These are phyloP conservation scores for Alloplasta piceator DNA, from an alignment of 2,888 invertebrate species.

Conservation along the genomic window DNA sequence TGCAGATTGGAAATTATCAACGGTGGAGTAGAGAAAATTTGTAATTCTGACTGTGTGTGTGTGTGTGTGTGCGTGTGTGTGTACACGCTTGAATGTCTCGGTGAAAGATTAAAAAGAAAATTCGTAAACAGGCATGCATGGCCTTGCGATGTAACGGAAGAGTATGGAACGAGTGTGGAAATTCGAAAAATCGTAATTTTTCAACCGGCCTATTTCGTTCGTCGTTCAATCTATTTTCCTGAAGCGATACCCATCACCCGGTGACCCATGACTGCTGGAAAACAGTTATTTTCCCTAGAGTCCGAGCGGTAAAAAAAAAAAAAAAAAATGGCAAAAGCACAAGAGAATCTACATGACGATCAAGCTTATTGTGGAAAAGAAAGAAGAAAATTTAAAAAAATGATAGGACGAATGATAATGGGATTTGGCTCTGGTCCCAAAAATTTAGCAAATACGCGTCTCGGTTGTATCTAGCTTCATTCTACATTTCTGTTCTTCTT, in stretches of 20 bases:
- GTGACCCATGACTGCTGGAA: constrained; percentile 13
- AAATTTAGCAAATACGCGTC: constrained; percentile 1
- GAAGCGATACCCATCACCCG: constrained; percentile 16
- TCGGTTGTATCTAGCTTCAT: constrained; percentile 28
- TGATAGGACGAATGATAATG: constrained; percentile 45
- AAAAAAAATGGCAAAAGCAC: constrained; percentile 50
- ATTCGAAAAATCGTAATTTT: constrained; percentile 9
- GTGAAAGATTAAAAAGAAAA: too few species aligned
- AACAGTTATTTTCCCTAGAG: constrained; percentile 9
- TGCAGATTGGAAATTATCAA: constrained; percentile 42
- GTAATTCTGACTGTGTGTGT: constrained; percentile 30
- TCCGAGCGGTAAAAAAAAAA: constrained; percentile 21
- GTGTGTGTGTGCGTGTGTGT: too few species aligned
- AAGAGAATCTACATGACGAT: constrained; percentile 60
- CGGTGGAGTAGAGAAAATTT: constrained; percentile 16
- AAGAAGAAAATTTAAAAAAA: constrained; percentile 31
- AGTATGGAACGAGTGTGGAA: constrained; percentile 21
- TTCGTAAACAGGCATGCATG: constrained; percentile 41
- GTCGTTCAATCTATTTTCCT: constrained; percentile 4
- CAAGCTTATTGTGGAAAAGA: constrained; percentile 46
- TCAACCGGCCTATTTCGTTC: background rate
- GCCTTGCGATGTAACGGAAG: constrained; percentile 28
- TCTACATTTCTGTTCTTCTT: constrained; percentile 5
- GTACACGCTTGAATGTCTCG: too few species aligned
- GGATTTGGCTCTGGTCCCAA: background rate